Evolutionary conservation across 2,113 vertebrate species (phyloP), one percentile per base, ranked within the genome.

Genomic region (Castor canadensis): DNA sequence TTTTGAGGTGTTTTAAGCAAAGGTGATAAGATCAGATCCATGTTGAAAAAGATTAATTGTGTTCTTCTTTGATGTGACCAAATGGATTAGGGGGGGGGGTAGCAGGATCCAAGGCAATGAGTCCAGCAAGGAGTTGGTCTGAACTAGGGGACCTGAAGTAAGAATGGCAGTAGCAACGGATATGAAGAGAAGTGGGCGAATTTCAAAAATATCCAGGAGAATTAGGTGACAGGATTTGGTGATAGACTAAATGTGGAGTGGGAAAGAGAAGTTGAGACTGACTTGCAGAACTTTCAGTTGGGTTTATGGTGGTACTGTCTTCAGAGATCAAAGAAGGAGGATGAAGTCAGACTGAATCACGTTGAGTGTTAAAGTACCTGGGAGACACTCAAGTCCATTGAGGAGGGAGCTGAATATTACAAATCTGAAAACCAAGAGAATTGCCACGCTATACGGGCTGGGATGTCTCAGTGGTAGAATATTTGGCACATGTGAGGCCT

Each of bases 1-100:
- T 64, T 92, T 60, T 91, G 66, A 95, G 95, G 64, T 91, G 64
- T 90, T 92, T 95, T 80, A 89, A 89, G 58, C 56, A 83, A 16
- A 91, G 22, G 60, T 71, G 47, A 60, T 87, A 88, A 92, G 89
- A 94, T 87, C 90, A 66, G 13, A 73, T 94, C 58, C 93, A 32
- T 83, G 60, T 49, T 89, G 89, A 79, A 83, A 89, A 67, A 43
- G 66, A 64, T 82, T 30, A 47, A 60, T 62, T 79, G 45, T 20
- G 52, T 92, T 95, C 88, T 87, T 75, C 88, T 76, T 52, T 1
- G 12, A 66, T 40, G 52, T 90, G 66, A 92, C 66, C 64, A 85
- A 49, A 76, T 56, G 67, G 66, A 90, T 26, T n/a, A 28, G 47
- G 12, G 26, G 15, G 28, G 8, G 3, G 16, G 35, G 26, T 73